Conservation (phyloP, 2,888 invertebrate species). For the Brachyptera risi region DNA sequence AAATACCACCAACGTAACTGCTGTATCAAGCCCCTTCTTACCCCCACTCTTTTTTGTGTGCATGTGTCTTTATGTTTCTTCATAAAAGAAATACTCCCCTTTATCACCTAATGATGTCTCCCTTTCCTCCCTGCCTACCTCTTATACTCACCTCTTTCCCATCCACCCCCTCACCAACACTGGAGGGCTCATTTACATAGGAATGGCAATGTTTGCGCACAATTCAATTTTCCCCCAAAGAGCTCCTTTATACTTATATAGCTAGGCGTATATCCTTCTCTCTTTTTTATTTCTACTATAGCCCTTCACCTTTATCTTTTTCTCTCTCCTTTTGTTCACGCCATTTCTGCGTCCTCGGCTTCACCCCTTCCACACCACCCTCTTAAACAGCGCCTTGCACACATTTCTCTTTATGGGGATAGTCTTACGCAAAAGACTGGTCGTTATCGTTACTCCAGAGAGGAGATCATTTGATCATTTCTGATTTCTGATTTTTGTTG, state of each 20-base stretch:
- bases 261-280: too few relatives aligned
- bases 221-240: slow-evolving; percentile 16
- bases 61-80: slow-evolving; percentile 1
- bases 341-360: neutral
- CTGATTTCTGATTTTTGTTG: neutral
- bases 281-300: slow-evolving; percentile 14
- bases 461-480: neutral
- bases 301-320: slow-evolving; percentile 19
- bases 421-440: too few relatives aligned
- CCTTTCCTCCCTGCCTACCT: neutral
- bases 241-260: slow-evolving; percentile 6
- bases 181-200: slow-evolving; percentile 11
- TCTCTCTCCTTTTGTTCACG: slow-evolving; percentile 19
- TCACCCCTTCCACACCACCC: neutral
- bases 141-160: neutral
- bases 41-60: too few relatives aligned
- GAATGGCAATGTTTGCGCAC: slow-evolving; percentile 21
- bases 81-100: neutral
- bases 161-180: neutral
- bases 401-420: slow-evolving; percentile 8
- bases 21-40: too few relatives aligned
- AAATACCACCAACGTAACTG: too few relatives aligned
- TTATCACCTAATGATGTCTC: slow-evolving; percentile 15
- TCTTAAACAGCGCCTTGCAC: neutral
- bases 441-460: too few relatives aligned